Evolutionary conservation across 2,113 vertebrate species (phyloP), one percentile per base, ranked within the genome.

Genomic region (Taxidea taxus): DNA sequence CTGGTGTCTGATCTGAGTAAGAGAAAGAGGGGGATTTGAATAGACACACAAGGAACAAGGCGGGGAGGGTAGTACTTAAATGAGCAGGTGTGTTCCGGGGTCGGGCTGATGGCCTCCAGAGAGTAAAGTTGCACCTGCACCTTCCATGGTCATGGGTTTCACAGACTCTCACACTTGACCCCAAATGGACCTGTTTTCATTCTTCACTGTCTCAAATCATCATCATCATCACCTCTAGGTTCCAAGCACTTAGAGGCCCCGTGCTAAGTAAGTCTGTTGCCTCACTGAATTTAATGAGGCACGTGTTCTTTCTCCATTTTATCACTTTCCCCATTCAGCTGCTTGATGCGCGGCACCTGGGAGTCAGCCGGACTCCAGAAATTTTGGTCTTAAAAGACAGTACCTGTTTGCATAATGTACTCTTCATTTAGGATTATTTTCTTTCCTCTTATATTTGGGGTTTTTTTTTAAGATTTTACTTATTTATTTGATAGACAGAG

Each of bases 341-440:
- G 12, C 23, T 13, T 18, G 18, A 80, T 7, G 12, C 54, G 47
- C 16, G 11, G 64, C 20, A 1, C 62, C 25, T 47, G 56, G 75
- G n/a, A 51, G 27, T 51, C 44, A 10, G n/a, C 18, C 87, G 27
- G 7, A 88, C 58, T 58, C 49, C 25, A 64, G 25, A 90, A 74
- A 21, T 12, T 89, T 54, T 37, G 21, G 37, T 90, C 66, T 93
- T 68, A 82, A 49, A 72, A 85, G 37, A 20, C 18, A 47, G 56
- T 18, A 51, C 31, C 47, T 42, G 39, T 64, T 62, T 89, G 42
- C 31, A 77, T 77, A 83, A 64, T 29, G 29, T 2, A 68, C 16
- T 62, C 42, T 78, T 70, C 80, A 74, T 72, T 83, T 93, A 80
- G n/a, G n/a, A 68, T 87, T 85, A 74, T 42, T 94, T 86, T 85